Conservation (phyloP, 2,888 invertebrate genomes). For the Scaptomyza reducta region DNA sequence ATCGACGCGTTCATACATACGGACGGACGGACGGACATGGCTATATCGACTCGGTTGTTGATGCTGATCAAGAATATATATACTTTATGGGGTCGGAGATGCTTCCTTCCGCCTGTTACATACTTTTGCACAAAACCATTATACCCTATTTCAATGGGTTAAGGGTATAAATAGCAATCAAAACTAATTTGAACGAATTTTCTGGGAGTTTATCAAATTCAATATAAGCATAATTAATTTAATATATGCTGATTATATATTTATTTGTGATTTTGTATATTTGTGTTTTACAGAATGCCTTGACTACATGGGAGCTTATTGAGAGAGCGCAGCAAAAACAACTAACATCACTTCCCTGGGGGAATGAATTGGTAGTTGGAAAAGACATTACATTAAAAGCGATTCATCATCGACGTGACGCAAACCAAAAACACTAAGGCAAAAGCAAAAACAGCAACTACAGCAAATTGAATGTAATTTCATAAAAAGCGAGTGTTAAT, state of each 20-base stretch:
- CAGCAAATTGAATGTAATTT: conserved; percentile 79
- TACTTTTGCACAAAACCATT: no score
- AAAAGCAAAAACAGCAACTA: conserved; percentile 50
- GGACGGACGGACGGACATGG: no score
- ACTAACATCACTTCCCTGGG: conserved; percentile 15
- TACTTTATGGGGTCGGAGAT: no score
- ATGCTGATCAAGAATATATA: no score
- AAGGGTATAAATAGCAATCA: neutral
- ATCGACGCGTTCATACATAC: no score
- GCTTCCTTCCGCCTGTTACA: no score
- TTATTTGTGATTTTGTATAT: conserved; percentile 21
- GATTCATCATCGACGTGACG: conserved; percentile 67
- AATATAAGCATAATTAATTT: neutral
- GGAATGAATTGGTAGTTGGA: conserved; percentile 28
- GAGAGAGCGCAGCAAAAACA: conserved; percentile 13
- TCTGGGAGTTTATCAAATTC: no score
- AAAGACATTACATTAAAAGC: conserved; percentile 63
- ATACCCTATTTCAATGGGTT: no score
- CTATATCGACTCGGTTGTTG: no score
- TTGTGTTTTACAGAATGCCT: conserved; percentile 29
- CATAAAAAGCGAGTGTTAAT: conserved; percentile 80
- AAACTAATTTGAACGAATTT: neutral
- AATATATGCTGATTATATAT: conserved; percentile 14
- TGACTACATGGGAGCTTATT: conserved; percentile 20
- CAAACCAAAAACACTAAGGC: conserved; percentile 30